Conservation (phyloP, 2,888 invertebrate species). For the Cantharis rustica region DNA sequence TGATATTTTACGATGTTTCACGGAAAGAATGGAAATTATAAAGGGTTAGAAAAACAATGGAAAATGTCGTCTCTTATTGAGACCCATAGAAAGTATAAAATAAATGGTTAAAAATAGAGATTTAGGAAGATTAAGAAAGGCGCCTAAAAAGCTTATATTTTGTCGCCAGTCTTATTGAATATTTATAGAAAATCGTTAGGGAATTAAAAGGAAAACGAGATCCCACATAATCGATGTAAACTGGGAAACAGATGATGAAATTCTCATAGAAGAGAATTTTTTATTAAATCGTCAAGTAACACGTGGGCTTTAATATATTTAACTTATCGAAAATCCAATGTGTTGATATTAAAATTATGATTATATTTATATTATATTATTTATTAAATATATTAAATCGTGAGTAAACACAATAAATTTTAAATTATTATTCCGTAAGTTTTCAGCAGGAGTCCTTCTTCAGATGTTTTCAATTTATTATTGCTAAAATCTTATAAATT, state of each 20-base stretch:
- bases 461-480: no score
- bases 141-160: constrained; percentile 3
- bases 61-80: not conserved
- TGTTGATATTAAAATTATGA: no score
- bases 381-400: no score
- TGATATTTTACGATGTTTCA: not conserved
- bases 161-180: not conserved
- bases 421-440: no score
- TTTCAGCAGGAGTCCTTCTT: no score
- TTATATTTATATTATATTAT: no score
- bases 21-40: not conserved
- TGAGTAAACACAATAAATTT: no score
- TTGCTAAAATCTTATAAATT: no score
- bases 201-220: not conserved
- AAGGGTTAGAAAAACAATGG: not conserved
- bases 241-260: not conserved
- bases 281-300: not conserved
- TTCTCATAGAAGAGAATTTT: not conserved
- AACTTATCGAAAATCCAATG: no score
- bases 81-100: not conserved
- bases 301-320: not conserved
- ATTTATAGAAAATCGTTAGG: not conserved
- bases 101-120: not conserved
- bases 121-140: constrained; percentile 2
- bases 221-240: not conserved